Evolutionary conservation across 2,797 vertebrate genomes (phyloP).

Genomic region (Pipistrellus pygmaeus): DNA sequence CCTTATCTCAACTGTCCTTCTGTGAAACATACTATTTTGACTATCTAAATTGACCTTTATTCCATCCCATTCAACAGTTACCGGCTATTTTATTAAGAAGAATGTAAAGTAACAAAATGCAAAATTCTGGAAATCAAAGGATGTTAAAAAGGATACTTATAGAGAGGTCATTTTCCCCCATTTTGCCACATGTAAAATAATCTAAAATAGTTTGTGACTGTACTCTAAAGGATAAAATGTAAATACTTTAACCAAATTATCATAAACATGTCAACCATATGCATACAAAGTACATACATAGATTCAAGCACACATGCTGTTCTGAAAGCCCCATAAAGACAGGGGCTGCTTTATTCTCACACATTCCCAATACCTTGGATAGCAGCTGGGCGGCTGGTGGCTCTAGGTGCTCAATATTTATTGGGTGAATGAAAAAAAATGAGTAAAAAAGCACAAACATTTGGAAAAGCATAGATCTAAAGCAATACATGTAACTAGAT

Average conservation of each 20-base stretch:
- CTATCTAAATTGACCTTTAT: conserved; percentile 59
- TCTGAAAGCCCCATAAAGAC: neutral
- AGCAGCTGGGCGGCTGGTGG: neutral
- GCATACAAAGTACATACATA: neutral
- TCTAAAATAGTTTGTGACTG: neutral
- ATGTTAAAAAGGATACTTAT: neutral
- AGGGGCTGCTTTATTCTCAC: neutral
- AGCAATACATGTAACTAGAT: neutral
- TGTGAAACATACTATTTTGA: conserved; percentile 43
- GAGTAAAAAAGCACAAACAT: neutral
- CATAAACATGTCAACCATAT: neutral
- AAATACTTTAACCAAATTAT: conserved; percentile 54
- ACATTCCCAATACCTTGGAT: neutral
- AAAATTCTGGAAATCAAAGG: conserved; percentile 60
- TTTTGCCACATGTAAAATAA: conserved; percentile 44
- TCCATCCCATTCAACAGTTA: conserved; percentile 50
- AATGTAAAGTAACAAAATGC: conserved; percentile 5
- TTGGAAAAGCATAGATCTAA: neutral
- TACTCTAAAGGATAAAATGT: conserved; percentile 28
- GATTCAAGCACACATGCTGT: neutral
- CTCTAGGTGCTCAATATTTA: neutral
- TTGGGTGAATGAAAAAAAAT: neutral
- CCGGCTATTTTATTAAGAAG: neutral
- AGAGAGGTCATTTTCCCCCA: conserved; percentile 16
- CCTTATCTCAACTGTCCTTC: conserved; percentile 68